Base-by-base conservation (phyloP, 2,113 vertebrate genomes). In the Odontophorus gujanensis region DNA sequence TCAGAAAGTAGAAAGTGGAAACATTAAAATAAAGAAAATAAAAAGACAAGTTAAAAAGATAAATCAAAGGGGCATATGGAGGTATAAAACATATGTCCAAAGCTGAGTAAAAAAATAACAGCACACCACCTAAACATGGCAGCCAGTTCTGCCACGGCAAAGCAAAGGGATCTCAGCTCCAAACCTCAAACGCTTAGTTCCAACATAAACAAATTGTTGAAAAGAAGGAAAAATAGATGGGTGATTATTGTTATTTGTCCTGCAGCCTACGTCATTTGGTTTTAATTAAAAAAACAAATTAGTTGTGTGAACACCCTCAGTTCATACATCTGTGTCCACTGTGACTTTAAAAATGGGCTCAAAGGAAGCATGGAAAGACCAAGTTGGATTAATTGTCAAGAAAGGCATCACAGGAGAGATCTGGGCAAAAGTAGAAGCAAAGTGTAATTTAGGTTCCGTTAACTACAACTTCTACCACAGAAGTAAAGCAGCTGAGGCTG, bases 401-500 rank as follows among this genome's bases (percentile, higher is more conserved):
- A 57, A 59, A 75, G 48, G 75, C 75, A 87, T 62, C 72, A 63
- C 47, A 76, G 85, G 48, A 58, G 75, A 75, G 24, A 55, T 57
- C 55, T 48, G 79, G 78, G 72, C 45, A 74, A 77, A 89, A 94
- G 82, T 78, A 96, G 85, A 65, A 67, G 40, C 9, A 75, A 19
- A 82, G 89, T 91, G 13, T 34, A 32, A 79, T 83, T 84, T 79
- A 71, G 24, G 28, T 72, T 92, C 86, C 61, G 87, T 83, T 90
- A 92, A 32, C 6, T 2, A 13, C 77, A 77, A 80, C 67, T 82
- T 32, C 38, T 26, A 58, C 80, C 63, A 59, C 81, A 47, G 90
- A 94, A 93, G 50, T 43, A 51, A 51, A 77, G 16, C 63, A 87
- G 76, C 81, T 58, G 91, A 85, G 82, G 78, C 42, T 95, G 91